Evolutionary conservation across 2,888 invertebrate species (phyloP).

Genomic region (Xestia c-nigrum): DNA sequence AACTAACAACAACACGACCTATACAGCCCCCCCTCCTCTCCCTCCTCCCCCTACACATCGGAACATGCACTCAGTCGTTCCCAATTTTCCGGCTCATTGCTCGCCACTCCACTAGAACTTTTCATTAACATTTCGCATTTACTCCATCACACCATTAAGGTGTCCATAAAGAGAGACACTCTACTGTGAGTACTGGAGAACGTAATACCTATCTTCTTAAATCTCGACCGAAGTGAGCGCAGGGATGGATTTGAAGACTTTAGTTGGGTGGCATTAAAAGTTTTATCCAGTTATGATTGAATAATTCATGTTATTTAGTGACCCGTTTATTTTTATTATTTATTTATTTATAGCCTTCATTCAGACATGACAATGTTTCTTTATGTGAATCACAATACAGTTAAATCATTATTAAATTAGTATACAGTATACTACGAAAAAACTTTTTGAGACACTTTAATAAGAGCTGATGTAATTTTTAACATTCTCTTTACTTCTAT

Average conservation of each 20-base stretch:
- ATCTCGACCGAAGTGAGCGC: constrained; percentile 76
- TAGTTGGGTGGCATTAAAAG: neutral
- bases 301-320: no score
- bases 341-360: no score
- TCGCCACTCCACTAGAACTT: constrained; percentile 71
- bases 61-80: constrained; percentile 50
- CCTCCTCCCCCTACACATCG: constrained; percentile 14
- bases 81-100: constrained; percentile 68
- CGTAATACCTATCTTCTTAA: constrained; percentile 83
- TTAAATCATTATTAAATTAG: neutral
- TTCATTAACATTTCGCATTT: constrained; percentile 77
- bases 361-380: no score
- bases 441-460: no score
- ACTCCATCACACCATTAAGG: constrained; percentile 74
- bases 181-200: constrained; percentile 69
- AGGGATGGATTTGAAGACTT: constrained; percentile 60
- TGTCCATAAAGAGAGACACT: constrained; percentile 76
- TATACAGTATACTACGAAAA: no score
- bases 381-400: neutral
- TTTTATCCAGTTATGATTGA: no score
- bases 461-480: no score
- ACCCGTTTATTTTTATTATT: no score
- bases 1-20: constrained; percentile 28
- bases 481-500: no score
- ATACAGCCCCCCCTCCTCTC: constrained; percentile 46